Evolutionary conservation across 92 coral and sea anemone species (phyloP), one percentile per base, ranked within the genome.

Genomic region (Phenganax subtilis): DNA sequence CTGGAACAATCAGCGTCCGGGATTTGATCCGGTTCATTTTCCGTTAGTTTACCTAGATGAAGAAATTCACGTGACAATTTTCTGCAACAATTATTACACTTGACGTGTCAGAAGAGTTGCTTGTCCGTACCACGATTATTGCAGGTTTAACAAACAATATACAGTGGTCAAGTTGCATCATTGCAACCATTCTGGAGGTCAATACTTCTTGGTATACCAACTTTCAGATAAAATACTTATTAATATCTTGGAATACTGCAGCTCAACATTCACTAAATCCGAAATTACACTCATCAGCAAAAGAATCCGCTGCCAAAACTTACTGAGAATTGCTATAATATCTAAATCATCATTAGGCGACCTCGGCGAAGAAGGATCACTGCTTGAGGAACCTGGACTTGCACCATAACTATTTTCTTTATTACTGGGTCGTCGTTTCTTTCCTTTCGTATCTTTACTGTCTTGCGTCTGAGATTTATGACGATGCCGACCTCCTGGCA

Each of bases 401-500:
- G 47, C 29, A 68, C 58, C 51, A 15, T 4, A n/a, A 75, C 51
- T 75, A 56, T 64, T 76, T 44, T 79, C 83, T 54, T 64, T 79
- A 37, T 37, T 37, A 65, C 83, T 79, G 0, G 83, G 57, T 12
- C 83, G 83, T 15, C 73, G 57, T 65, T 79, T 79, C 53, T 79
- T 79, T 20, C 74, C 74, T 65, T 79, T 79, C 47, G 47, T 37
- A 47, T 79, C 83, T 79, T 79, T 79, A 12, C 9, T 65, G 28
- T 79, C 83, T 54, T 79, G 83, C 11, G 83, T 79, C 53, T 63
- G 75, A 11, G 99, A 96, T 71, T 82, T 86, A 28, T 96, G 99
- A 71, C 99, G 89, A 80, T 96, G 99, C 44, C 99, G 88, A 2
- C 99, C 99, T 0, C 99, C 99, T 3, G 99, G 97, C 6, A 97